Evolutionary conservation across 1,140 invertebrate species (phyloP), one percentile per base, ranked within the genome.

Genomic region (Drosophila bocqueti): DNA sequence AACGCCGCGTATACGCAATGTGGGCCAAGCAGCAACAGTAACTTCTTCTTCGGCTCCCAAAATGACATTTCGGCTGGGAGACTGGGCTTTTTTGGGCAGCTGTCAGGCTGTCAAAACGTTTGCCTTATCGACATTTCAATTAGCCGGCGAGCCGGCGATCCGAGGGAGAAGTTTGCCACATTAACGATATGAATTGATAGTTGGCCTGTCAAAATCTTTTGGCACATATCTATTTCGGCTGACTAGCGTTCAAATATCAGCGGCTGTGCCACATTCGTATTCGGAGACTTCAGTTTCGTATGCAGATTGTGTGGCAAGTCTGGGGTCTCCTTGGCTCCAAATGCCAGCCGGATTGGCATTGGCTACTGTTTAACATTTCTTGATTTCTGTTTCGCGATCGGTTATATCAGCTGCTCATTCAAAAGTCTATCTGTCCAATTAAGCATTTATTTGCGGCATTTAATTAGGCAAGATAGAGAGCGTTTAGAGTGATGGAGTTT

Each of bases 341-440:
- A 87, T 87, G 83, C 84, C 84, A 87, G 59, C 21, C 46, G n/a
- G 42, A n/a, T 4, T 40, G 38, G 38, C 38, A 40, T 40, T 40
- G 58, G 61, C 66, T 72, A 67, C 67, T 79, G 69, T 73, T 71
- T 65, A 63, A 63, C 77, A 76, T 60, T 72, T 78, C 46, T 72
- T 18, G 50, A 52, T 47, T 75, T 60, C 63, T 57, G 52, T 58
- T 50, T n/a, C 1, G 24, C 13, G 42, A 67, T 67, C 62, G 66
- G 29, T 45, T 54, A 34, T 67, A 60, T 85, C 74, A 40, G 18
- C 26, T 77, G 67, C 40, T 69, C 67, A 87, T 87, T 87, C 80
- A 89, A 77, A 77, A 89, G 83, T 87, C 84, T 81, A 87, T 89
- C 83, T 87, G 83, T 87, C 83, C 83, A 87, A 87, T 87, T 87